phyloP scores from a whole-genome alignment of 2,113 vertebrate genomes.

The Phyllostomus discolor region DNA sequence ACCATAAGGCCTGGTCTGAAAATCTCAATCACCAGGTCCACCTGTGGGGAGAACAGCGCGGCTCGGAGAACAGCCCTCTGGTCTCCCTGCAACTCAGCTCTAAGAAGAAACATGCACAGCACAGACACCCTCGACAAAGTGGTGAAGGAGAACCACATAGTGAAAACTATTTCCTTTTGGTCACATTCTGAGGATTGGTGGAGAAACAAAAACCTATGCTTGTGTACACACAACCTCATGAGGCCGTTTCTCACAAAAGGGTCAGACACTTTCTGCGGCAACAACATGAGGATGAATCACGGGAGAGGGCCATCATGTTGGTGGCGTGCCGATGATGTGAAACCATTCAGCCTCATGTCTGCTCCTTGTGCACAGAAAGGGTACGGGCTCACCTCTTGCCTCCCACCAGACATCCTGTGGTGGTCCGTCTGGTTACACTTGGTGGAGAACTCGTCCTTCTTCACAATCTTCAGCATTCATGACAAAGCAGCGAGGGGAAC shows the following conservation, averaged over 20 bases:
- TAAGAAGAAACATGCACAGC: neutral
- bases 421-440: slow-evolving; percentile 99
- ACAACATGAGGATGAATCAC: accelerated
- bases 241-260: neutral
- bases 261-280: neutral
- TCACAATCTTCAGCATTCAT: slow-evolving; percentile 85
- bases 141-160: neutral
- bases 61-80: neutral
- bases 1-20: accelerated
- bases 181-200: too few species aligned
- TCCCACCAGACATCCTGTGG: slow-evolving; percentile 96
- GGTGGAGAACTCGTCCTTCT: slow-evolving; percentile 97
- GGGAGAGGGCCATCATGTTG: accelerated
- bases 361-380: neutral
- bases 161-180: neutral
- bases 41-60: accelerated
- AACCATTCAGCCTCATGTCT: accelerated
- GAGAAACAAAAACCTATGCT: accelerated
- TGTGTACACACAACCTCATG: accelerated
- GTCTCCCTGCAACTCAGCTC: neutral
- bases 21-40: accelerated
- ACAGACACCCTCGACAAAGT: accelerated
- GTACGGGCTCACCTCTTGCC: slow-evolving; percentile 89
- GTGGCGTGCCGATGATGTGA: accelerated
- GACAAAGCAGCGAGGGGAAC: neutral